Percentiles rank a stretch among this genome's conserved stretches.
Conservation (phyloP, 2,888 invertebrate genomes). For the Cordilura impudica region DNA sequence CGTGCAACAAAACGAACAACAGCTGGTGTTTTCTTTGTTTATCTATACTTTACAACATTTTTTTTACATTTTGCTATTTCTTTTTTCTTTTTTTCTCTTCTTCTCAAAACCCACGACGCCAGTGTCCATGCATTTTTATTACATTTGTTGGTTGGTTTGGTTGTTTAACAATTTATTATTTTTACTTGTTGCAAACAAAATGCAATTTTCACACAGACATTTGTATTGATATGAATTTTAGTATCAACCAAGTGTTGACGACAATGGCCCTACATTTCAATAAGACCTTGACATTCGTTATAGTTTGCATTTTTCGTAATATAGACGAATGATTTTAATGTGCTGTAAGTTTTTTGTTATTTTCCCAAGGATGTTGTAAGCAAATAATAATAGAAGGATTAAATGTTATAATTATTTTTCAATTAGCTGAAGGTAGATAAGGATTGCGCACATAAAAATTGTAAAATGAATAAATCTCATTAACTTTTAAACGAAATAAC, state of each 20-base stretch:
- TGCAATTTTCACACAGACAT: neutral
- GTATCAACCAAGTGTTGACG: neutral
- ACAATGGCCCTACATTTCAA: neutral
- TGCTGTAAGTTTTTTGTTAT: neutral
- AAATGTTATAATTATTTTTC: neutral
- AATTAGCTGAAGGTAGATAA: no score
- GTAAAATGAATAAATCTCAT: no score
- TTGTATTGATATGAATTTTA: neutral
- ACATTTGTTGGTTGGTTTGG: neutral
- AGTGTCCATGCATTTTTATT: neutral
- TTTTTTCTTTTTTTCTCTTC: neutral
- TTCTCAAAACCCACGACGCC: no score
- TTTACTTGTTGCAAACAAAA: neutral
- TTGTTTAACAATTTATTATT: neutral
- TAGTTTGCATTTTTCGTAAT: neutral
- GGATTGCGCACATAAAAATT: no score
- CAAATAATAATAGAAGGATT: no score
- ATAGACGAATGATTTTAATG: neutral
- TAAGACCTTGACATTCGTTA: neutral
- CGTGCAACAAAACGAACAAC: neutral
- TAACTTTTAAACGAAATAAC: no score
- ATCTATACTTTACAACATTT: neutral
- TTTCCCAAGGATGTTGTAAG: neutral
- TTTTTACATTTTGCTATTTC: neutral
- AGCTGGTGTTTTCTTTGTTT: neutral